phyloP scores from a whole-genome alignment of 92 coral and sea anemone genomes.

The Epizoanthus rinbou region DNA sequence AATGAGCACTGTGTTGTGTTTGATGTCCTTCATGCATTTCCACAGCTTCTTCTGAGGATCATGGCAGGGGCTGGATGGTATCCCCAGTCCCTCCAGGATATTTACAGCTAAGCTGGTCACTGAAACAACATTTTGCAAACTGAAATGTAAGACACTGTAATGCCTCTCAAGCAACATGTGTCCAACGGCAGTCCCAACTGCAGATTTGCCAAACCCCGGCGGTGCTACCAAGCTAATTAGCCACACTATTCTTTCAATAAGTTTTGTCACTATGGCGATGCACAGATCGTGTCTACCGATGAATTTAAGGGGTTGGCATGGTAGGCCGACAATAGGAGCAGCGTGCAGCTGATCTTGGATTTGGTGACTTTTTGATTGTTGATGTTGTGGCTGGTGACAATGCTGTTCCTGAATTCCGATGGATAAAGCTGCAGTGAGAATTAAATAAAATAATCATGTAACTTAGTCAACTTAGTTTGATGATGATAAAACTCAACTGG shows the following conservation, averaged over 20 bases:
- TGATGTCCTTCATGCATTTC: conserved; percentile 18
- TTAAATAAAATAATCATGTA: not conserved
- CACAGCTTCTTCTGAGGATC: conserved; percentile 50
- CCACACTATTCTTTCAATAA: not conserved
- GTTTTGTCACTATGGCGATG: not conserved
- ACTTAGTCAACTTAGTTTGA: not conserved
- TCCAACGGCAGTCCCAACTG: conserved; percentile 48
- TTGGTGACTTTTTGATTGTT: not conserved
- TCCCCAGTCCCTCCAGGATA: conserved; percentile 40
- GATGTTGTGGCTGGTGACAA: not conserved
- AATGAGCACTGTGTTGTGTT: conserved; percentile 51
- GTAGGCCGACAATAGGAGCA: conserved; percentile 9
- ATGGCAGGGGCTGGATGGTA: conserved; percentile 16
- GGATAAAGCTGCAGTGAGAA: not conserved
- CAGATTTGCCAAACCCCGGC: conserved; percentile 79
- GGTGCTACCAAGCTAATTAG: conserved; percentile 61
- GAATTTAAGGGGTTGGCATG: conserved; percentile 44
- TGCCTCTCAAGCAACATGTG: conserved; percentile 50
- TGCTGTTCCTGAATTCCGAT: conserved; percentile 27
- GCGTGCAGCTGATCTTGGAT: too few relatives aligned
- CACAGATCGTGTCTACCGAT: conserved; percentile 66
- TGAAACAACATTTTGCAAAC: conserved; percentile 31
- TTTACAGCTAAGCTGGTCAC: conserved; percentile 44
- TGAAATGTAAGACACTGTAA: conserved; percentile 43
- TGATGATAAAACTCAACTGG: too few relatives aligned